Evolutionary conservation across 2,888 invertebrate genomes (phyloP).

Genomic region (Stomorhina lunata): DNA sequence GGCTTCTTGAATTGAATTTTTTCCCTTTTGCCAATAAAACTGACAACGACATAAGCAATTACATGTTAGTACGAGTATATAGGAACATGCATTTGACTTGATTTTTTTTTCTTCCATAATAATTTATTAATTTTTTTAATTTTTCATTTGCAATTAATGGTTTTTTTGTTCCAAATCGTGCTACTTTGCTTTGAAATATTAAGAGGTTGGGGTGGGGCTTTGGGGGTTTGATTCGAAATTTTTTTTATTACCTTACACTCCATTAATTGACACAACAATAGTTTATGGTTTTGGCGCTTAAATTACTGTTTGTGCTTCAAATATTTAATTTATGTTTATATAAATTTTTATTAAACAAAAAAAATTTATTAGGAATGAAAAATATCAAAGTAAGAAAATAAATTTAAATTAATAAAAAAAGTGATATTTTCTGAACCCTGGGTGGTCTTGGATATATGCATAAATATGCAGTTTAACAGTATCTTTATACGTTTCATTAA

Average conservation of each 20-base stretch:
- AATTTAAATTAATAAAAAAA: neutral
- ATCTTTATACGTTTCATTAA: constrained; percentile 7
- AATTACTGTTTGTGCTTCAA: constrained; percentile 60
- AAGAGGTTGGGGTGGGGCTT: neutral
- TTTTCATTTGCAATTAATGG: constrained; percentile 4
- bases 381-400: neutral
- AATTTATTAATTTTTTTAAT: constrained; percentile 4
- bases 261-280: constrained; percentile 58
- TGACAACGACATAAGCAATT: neutral
- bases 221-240: neutral
- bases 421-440: constrained; percentile 32
- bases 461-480: constrained; percentile 27
- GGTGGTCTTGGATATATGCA: constrained; percentile 51
- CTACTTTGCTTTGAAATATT: neutral
- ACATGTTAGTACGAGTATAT: neutral
- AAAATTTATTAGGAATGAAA: neutral
- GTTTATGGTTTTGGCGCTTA: constrained; percentile 65
- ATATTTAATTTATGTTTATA: constrained; percentile 56
- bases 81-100: neutral
- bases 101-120: constrained; percentile 1
- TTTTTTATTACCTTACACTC: constrained; percentile 31
- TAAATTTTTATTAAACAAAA: constrained; percentile 11
- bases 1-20: constrained; percentile 58
- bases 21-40: neutral
- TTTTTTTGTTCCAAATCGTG: constrained; percentile 2